Evolutionary conservation across 2,113 vertebrate genomes (phyloP).

Genomic region (Enhydra lutris): DNA sequence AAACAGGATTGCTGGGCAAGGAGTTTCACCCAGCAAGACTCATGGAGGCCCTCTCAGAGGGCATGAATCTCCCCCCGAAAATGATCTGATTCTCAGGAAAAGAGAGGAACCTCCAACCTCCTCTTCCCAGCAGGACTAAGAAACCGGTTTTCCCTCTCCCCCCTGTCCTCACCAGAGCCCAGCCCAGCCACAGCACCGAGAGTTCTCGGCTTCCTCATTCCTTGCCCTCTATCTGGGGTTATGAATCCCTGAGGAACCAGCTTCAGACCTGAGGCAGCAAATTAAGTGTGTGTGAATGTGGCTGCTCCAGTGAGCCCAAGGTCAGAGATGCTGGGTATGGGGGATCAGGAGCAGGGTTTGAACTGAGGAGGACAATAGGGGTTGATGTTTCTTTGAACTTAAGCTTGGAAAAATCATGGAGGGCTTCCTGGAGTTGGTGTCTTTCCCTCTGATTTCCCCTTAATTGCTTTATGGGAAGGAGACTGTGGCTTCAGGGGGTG

Average conservation of each 20-base stretch:
- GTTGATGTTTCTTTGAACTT: background rate
- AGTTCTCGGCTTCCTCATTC: background rate
- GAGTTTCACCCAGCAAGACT: background rate
- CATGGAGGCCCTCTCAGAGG: background rate
- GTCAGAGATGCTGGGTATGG: accelerated
- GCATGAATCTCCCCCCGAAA: background rate
- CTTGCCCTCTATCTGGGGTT: background rate
- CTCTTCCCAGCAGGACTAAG: background rate
- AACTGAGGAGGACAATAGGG: background rate
- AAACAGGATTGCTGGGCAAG: background rate
- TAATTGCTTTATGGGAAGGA: background rate
- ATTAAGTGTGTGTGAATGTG: accelerated
- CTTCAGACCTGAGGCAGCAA: background rate
- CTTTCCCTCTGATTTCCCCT: background rate
- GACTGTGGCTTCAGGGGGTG: background rate
- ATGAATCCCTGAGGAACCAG: background rate
- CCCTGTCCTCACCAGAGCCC: background rate
- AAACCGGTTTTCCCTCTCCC: slow-evolving; percentile 2
- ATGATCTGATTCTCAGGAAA: background rate
- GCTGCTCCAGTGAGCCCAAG: background rate
- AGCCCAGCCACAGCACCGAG: background rate
- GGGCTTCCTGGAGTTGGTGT: background rate
- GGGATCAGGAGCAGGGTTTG: background rate
- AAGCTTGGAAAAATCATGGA: background rate
- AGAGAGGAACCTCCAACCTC: background rate